These are phyloP conservation scores for Canis aureus DNA, from an alignment of 2,113 vertebrate species.

Conservation along the genomic window DNA sequence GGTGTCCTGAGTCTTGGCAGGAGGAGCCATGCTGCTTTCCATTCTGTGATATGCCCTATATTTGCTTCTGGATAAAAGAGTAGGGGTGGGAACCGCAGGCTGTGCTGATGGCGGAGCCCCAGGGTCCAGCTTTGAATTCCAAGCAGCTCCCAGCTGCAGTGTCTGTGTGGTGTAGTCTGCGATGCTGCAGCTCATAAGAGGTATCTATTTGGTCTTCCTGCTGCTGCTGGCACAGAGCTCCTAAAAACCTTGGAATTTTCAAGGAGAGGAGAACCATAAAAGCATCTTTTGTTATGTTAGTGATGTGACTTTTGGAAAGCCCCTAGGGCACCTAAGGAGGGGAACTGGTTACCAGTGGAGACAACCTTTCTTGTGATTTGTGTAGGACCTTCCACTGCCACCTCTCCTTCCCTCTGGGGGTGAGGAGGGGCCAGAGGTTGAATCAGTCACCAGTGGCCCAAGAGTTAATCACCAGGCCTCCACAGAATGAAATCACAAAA, in stretches of 20 bases:
- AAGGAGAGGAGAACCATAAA: neutral
- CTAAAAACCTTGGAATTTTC: neutral
- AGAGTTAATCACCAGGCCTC: neutral
- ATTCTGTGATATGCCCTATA: neutral
- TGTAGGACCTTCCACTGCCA: neutral
- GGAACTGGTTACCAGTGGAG: neutral
- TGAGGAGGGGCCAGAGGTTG: neutral
- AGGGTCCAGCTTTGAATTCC: neutral
- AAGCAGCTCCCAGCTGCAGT: neutral
- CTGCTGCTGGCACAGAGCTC: neutral
- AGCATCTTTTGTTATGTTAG: neutral
- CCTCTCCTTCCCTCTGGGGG: neutral
- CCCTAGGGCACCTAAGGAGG: neutral
- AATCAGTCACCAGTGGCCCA: neutral
- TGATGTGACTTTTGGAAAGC: neutral
- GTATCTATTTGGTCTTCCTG: neutral
- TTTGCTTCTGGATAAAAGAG: neutral
- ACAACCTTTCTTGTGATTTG: neutral
- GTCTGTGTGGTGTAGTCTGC: neutral
- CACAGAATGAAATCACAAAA: neutral
- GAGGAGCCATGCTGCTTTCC: neutral
- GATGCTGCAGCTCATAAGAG: neutral
- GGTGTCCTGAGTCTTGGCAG: neutral
- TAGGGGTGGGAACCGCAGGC: no score
- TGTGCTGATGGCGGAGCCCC: rapidly evolving